Evolutionary conservation across 53 echinoderm and acorn worm species (phyloP).

Genomic region (Henricia sp.): DNA sequence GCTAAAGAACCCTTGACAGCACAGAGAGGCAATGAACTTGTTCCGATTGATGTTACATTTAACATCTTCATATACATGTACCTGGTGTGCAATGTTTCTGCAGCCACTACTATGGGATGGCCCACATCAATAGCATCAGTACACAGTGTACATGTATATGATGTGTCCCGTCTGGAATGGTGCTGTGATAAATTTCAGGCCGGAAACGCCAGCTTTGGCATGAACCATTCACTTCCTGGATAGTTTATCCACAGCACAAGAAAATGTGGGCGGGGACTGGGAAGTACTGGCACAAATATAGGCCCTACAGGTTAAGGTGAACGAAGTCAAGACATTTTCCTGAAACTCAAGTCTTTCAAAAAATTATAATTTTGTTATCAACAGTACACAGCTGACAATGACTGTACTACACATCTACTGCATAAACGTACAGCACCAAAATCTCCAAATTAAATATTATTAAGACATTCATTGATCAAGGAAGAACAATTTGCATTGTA

Average conservation of each 20-base stretch:
- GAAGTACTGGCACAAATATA: not conserved
- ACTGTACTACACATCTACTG: not conserved
- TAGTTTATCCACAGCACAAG: slow-evolving; percentile 20
- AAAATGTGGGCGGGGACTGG: not conserved
- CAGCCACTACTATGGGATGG: too few relatives aligned
- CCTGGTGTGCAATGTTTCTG: too few relatives aligned
- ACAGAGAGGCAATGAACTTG: too few relatives aligned
- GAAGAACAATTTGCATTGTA: not conserved
- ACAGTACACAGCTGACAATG: not conserved
- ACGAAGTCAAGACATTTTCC: not conserved
- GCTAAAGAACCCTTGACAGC: too few relatives aligned
- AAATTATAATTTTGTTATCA: not conserved
- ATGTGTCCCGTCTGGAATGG: not conserved
- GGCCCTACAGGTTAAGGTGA: not conserved
- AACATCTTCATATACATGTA: too few relatives aligned
- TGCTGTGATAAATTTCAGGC: not conserved
- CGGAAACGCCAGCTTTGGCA: slow-evolving; percentile 35
- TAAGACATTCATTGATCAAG: not conserved
- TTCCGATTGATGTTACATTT: too few relatives aligned
- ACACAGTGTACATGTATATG: too few relatives aligned
- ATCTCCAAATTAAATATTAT: not conserved
- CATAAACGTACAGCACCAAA: not conserved
- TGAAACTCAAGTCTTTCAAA: not conserved
- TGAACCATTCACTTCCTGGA: slow-evolving; percentile 60
- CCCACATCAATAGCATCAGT: too few relatives aligned